Base-by-base conservation (phyloP, 1,140 invertebrate species). In the Bombus impatiens region DNA sequence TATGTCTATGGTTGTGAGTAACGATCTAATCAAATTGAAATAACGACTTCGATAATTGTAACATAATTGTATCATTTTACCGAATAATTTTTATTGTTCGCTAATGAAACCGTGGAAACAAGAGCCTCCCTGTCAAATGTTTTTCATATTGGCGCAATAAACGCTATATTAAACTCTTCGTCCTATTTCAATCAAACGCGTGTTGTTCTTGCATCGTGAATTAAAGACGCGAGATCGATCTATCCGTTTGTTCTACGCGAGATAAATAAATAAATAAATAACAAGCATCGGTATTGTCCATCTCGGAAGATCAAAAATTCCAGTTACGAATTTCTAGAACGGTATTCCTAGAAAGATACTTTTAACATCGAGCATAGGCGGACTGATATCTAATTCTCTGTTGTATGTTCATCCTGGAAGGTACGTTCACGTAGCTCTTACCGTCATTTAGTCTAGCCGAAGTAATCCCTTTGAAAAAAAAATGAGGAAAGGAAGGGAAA, bases 361-460 rank as follows among this genome's bases (percentile, higher is more conserved):
- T 6, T 32, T 74, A 42, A 40, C 47, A 13, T 59, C 44, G 47
- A 37, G 18, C 15, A 18, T 13, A 5, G 18, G 18, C 13, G 8
- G 25, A 37, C 57, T 76, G 42, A 82, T 37, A 75, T 76, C 81
- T 82, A 82, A 82, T 82, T 76, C 57, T 35, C 57, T 76, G 37
- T 37, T 28, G 8, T n/a, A 28, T 22, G 71, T 8, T 47, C 15
- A 22, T 37, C 40, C 9, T 65, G 40, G 35, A 37, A 82, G 32
- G 42, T 32, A 37, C 32, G 71, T 18, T 65, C 40, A 22, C 12
- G 57, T 82, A 76, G 75, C 65, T 68, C 18, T 68, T 47, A 40
- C 12, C 35, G 12, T 37, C 15, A 32, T 42, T 47, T 10, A 70
- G 44, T 62, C 70, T 70, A 32, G 12, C 15, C n/a, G 47, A 70